These are phyloP conservation scores for Tetraneura akinire DNA, from an alignment of 1,140 invertebrate genomes.

Conservation along the genomic window DNA sequence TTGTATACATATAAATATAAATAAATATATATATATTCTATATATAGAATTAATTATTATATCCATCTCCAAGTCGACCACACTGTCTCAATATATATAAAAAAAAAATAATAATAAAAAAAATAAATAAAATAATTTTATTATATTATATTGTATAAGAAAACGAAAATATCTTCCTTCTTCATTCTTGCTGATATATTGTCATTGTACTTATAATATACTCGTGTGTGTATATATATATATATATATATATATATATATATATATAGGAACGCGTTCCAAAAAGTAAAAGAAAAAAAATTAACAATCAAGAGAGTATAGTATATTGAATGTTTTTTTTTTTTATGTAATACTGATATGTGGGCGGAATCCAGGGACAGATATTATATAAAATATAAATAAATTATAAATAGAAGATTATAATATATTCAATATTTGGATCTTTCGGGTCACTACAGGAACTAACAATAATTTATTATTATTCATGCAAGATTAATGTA, in stretches of 20 bases:
- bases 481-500: slow-evolving; percentile 47
- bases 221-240: too few species aligned
- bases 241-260: too few species aligned
- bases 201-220: too few species aligned
- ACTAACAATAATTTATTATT: slow-evolving; percentile 32
- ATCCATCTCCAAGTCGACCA: not conserved
- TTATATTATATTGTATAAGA: slow-evolving; percentile 1
- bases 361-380: slow-evolving; percentile 37
- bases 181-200: slow-evolving; percentile 28
- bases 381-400: slow-evolving; percentile 21
- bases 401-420: not conserved
- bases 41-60: too few species aligned
- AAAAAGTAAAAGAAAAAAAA: slow-evolving; percentile 12
- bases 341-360: slow-evolving; percentile 38
- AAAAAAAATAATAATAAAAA: too few species aligned
- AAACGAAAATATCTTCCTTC: not conserved
- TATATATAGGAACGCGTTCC: slow-evolving; percentile 31
- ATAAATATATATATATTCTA: too few species aligned
- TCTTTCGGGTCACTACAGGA: slow-evolving; percentile 29
- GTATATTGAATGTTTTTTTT: too few species aligned
- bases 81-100: not conserved
- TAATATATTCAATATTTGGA: not conserved
- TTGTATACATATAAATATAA: not conserved
- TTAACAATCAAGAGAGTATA: slow-evolving; percentile 17
- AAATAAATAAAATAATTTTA: too few species aligned